Evolutionary conservation across 2,797 vertebrate genomes (phyloP).

Genomic region (Peromyscus attwateri): DNA sequence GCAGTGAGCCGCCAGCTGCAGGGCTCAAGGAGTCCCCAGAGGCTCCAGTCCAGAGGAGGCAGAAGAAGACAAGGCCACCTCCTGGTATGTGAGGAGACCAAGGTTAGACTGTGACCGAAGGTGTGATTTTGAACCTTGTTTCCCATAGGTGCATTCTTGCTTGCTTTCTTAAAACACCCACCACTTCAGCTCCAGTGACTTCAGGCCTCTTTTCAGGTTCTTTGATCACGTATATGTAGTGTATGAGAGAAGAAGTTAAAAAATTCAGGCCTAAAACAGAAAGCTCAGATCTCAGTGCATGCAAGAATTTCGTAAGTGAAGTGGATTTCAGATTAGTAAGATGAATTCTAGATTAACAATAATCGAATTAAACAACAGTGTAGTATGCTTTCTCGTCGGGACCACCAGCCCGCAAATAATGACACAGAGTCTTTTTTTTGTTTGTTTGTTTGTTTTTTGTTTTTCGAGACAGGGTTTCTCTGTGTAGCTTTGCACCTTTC

Average conservation of each 20-base stretch:
- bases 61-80: slow-evolving; percentile 91
- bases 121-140: neutral
- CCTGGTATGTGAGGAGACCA: slow-evolving; percentile 81
- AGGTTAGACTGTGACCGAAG: neutral
- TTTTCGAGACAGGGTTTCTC: too few relatives aligned
- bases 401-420: neutral
- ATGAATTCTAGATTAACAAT: slow-evolving; percentile 33
- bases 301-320: slow-evolving; percentile 53
- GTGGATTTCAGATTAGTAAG: slow-evolving; percentile 23
- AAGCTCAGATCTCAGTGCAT: neutral
- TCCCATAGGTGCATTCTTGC: neutral
- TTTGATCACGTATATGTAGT: neutral
- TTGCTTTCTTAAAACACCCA: neutral
- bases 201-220: neutral
- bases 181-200: neutral
- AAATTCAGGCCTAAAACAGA: slow-evolving; percentile 38
- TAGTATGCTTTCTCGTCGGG: neutral
- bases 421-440: too few relatives aligned
- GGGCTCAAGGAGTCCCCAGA: slow-evolving; percentile 84
- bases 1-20: slow-evolving; percentile 87
- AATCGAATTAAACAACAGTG: neutral
- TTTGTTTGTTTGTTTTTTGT: too few relatives aligned
- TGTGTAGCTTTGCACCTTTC: too few relatives aligned
- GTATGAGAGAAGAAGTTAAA: slow-evolving; percentile 13
- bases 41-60: slow-evolving; percentile 89